Base-by-base conservation (phyloP, 2,113 vertebrate species). In the Panthera tigris region DNA sequence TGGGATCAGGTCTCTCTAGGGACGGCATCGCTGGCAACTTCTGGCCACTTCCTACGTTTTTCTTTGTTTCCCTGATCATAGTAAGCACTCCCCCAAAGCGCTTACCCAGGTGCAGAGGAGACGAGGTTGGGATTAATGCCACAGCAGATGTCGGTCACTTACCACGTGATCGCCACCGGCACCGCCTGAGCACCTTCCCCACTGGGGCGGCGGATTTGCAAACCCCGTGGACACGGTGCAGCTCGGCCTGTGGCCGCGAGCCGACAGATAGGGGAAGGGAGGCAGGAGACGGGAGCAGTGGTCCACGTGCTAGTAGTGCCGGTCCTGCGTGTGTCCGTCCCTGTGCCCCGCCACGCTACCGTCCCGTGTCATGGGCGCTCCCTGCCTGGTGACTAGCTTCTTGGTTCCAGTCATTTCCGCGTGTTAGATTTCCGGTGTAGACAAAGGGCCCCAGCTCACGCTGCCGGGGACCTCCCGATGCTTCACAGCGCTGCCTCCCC, bases 191-290 rank as follows among this genome's bases (percentile, higher is more conserved):
- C 68, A 7, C 15, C 15, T 7, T 1, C 41, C 39, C 7, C 25
- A 14, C 7, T 0, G 10, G 27, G 13, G 27, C 63, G 14, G 50
- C 31, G 48, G 27, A 7, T 39, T 12, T 61, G 45, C 4, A 27
- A 0, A 7, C 31, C 48, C 19, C 0, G 1, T 1, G n/a, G 57
- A 55, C 45, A 18, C 61, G 16, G 57, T 39, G 33, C 16, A 0
- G 29, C 5, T 3, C 27, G 48, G 33, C 31, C 68, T 8, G 1
- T 9, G 41, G 87, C 61, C 1, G 4, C 3, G 52, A 16, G 0
- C 1, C 8, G 45, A 11, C 25, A 61, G 69, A 50, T 48, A 23
- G 0, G 2, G 57, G 50, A 13, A 16, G 14, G 78, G 4, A 45
- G 31, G 73, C 2, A 19, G 33, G 10, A 12, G 19, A 23, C 15